Base-by-base conservation (phyloP, 2,797 vertebrate genomes). In the Etheostoma nigrum region DNA sequence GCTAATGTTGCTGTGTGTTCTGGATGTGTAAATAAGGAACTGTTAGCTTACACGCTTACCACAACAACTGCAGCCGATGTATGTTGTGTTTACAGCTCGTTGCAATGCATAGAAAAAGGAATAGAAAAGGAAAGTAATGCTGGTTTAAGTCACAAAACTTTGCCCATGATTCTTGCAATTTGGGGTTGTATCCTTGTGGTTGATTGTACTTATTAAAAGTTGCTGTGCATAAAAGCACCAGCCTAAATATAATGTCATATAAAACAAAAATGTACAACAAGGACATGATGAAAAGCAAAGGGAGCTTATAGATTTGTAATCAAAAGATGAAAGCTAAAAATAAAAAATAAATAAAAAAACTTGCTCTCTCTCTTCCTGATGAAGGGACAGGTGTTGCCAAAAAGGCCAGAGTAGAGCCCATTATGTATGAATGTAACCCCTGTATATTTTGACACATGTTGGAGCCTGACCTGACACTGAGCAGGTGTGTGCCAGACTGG, bases 391-490 rank as follows among this genome's bases (percentile, higher is more conserved):
- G 72, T 84, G 78, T 65, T 70, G 60, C 74, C 69, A 79, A 72
- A 82, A 58, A 68, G 63, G 47, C n/a, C 59, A 73, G 9, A 45
- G 77, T 51, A 8, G 57, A 70, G 73, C 59, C 65, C 58, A 53
- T 79, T 75, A 74, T 51, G 76, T 66, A 72, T 67, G 71, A 80
- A 72, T 40, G 51, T 74, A 76, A 65, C 49, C 76, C 64, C 55
- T 78, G 74, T 78, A 64, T 82, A 84, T 89, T 77, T 83, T 79
- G 80, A 89, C 88, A 88, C 79, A 87, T 72, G 86, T 74, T 76
- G 45, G 68, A 80, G 78, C 66, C 78, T 76, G 80, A 82, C 84
- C 78, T 82, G 82, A 88, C 83, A 74, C 74, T 88, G 86, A 88
- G 76, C 91, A 87, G 87, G 88, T 92, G 87, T 85, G 74, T 67